Base-by-base conservation (phyloP, 2,797 vertebrate species). In the Sphaeramia orbicularis region DNA sequence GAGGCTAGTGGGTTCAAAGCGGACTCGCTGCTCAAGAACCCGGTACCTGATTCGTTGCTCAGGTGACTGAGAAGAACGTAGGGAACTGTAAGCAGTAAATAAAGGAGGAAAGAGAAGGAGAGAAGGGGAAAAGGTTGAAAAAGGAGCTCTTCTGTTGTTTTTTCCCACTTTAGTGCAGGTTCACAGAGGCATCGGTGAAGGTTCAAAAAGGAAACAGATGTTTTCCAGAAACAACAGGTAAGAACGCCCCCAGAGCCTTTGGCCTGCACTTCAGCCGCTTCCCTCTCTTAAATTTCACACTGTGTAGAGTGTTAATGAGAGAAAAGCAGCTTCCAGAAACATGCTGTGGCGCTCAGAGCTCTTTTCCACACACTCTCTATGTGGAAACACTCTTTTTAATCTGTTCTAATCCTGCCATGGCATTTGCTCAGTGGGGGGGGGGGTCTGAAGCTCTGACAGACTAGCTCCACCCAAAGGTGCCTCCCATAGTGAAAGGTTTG, bases 41-140 rank as follows among this genome's bases (percentile, higher is more conserved):
- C 13, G 90, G 92, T 99, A 99, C 97, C 97, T 99, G 97, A 96
- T 95, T 98, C 97, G 95, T 91, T 95, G 96, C 94, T 97, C 95
- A 99, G 94, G 91, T 98, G 97, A 94, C 96, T 98, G 95, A 97
- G 93, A 68, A 94, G 92, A 91, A 93, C 89, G 83, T 94, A 93
- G 84, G 94, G 93, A 83, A 95, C 94, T 94, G 92, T 67, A 82
- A 77, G 90, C 87, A 55, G 65, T 56, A 58, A 63, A 84, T 84
- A 52, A 79, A 84, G 76, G 61, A 76, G 80, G 71, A 81, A 81
- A 83, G 76, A 83, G 78, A 70, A 67, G 71, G 58, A 90, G 58
- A 91, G 6, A 56, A 86, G 54, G 79, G 63, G 87, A 73, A 91
- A 32, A 74, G 51, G 72, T 86, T 88, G 85, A 89, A 76, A 85